phyloP scores from a whole-genome alignment of 2,113 vertebrate genomes.

The Perca fluviatilis region DNA sequence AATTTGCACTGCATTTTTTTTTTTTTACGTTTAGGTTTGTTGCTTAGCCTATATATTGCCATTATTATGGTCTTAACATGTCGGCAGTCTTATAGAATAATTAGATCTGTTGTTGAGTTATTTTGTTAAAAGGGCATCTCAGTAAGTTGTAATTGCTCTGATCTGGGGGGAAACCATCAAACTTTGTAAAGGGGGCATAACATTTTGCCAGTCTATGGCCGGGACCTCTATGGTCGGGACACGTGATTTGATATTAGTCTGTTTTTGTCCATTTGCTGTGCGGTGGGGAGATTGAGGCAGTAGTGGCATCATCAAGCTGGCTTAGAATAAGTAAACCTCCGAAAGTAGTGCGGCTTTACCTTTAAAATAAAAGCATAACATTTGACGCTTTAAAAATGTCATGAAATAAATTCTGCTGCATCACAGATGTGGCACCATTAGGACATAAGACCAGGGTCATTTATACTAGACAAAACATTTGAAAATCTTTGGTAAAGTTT shows the following conservation, averaged over 20 bases:
- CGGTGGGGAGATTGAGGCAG: not conserved
- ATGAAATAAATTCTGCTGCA: not conserved
- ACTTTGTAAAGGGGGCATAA: not conserved
- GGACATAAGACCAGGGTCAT: not conserved
- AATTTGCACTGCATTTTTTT: too few relatives aligned
- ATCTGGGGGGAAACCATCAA: not conserved
- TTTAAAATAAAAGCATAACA: conserved; percentile 12
- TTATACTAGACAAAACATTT: too few relatives aligned
- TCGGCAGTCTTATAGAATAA: not conserved
- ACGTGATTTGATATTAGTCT: conserved; percentile 66
- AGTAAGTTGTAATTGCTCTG: not conserved
- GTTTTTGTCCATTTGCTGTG: conserved; percentile 55
- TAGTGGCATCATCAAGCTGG: not conserved
- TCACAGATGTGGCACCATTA: not conserved
- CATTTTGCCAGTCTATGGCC: conserved; percentile 13
- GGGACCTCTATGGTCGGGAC: not conserved
- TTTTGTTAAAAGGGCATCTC: not conserved
- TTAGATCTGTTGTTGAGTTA: not conserved
- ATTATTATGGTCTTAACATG: not conserved
- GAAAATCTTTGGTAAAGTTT: too few relatives aligned
- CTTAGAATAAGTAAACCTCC: not conserved
- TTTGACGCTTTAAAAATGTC: not conserved
- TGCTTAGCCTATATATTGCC: not conserved
- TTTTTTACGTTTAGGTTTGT: not conserved
- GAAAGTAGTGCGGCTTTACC: not conserved